Conservation (phyloP, 2,113 vertebrate genomes). For the Menidia beryllina region DNA sequence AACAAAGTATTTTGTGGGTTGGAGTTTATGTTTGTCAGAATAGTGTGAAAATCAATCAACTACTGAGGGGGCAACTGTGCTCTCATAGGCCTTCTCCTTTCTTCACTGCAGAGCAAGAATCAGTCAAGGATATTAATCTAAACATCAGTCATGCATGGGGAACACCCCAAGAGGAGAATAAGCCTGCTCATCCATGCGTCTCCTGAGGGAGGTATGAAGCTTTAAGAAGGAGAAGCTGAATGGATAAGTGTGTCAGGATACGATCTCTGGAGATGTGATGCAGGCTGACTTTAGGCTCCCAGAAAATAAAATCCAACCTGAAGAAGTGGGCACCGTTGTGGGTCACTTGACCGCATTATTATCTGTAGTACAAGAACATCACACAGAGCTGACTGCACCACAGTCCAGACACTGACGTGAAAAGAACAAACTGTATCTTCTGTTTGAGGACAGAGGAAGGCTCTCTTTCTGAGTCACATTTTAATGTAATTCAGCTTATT, state of each 20-base stretch:
- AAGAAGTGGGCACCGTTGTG: constrained; percentile 55
- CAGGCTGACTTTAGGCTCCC: constrained; percentile 59
- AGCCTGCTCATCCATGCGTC: constrained; percentile 73
- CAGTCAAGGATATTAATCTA: constrained; percentile 78
- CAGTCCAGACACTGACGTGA: constrained; percentile 45
- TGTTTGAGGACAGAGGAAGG: constrained; percentile 13
- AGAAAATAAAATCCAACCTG: constrained; percentile 52
- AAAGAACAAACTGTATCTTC: constrained; percentile 25
- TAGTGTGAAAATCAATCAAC: constrained; percentile 67
- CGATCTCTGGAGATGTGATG: constrained; percentile 61
- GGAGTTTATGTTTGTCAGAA: constrained; percentile 59
- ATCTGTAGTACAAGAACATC: constrained; percentile 43
- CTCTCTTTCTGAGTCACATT: constrained; percentile 25
- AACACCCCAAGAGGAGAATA: constrained; percentile 79
- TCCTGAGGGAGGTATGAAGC: constrained; percentile 59
- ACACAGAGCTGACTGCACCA: constrained; percentile 40
- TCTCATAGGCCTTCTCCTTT: constrained; percentile 54
- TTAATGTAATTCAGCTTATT: constrained; percentile 55
- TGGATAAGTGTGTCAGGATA: constrained; percentile 56
- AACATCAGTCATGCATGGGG: constrained; percentile 80
- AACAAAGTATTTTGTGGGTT: constrained; percentile 43
- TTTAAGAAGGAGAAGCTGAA: constrained; percentile 37
- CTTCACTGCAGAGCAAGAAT: constrained; percentile 61
- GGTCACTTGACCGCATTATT: constrained; percentile 42
- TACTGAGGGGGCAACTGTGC: constrained; percentile 55